Evolutionary conservation across 92 coral and sea anemone genomes (phyloP).

Genomic region (Virgularia gustaviana): DNA sequence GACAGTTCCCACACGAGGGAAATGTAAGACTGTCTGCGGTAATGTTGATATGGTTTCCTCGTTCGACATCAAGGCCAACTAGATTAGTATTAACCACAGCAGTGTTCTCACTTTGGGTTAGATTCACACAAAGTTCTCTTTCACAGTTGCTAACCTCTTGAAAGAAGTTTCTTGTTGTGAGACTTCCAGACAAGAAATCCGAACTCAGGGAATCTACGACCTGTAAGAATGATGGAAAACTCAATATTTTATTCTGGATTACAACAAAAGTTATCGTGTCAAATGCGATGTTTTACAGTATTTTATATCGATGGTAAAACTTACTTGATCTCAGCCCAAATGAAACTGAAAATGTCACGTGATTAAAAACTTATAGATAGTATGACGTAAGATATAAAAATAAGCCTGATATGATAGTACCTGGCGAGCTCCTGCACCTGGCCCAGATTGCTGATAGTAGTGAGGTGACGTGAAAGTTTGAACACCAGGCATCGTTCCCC

Average conservation of each 20-base stretch:
- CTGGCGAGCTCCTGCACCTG: no score
- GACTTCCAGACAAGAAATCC: neutral
- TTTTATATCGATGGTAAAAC: no score
- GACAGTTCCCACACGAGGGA: neutral
- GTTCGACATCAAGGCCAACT: neutral
- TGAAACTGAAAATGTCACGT: no score
- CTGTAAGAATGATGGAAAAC: no score
- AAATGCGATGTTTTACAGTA: no score
- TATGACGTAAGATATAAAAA: no score
- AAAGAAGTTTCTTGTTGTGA: neutral
- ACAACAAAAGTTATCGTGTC: no score
- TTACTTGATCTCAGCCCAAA: no score
- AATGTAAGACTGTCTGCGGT: neutral
- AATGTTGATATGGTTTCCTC: neutral
- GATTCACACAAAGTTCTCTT: constrained; percentile 8
- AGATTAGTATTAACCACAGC: neutral
- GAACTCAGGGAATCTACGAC: no score
- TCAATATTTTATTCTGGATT: no score
- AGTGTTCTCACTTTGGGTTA: constrained; percentile 1
- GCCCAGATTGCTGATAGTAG: constrained; percentile 16
- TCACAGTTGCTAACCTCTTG: constrained; percentile 13
- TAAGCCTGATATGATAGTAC: no score
- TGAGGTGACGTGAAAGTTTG: neutral
- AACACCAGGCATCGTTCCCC: neutral
- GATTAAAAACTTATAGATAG: no score